Evolutionary conservation across 2,113 vertebrate genomes (phyloP), one percentile per base, ranked within the genome.

Genomic region (Elachura formosa): DNA sequence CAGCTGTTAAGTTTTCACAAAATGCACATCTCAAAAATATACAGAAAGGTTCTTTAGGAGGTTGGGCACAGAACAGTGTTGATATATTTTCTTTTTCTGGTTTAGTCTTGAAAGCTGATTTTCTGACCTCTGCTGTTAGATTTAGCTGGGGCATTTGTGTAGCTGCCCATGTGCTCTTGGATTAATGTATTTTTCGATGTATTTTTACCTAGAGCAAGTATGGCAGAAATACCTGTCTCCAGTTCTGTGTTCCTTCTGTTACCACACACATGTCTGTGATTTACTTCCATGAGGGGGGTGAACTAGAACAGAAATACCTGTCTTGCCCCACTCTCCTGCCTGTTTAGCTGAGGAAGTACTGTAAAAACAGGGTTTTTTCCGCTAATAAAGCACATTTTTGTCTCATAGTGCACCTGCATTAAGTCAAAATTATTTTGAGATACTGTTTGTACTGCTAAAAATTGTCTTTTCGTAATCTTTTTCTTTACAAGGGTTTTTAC

Each of bases 1-100:
- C 68, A 86, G 38, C 66, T 82, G 34, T 79, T 78, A 34, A 46
- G 18, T 89, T 93, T 75, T 63, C 43, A 62, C 84, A 51, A 54
- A 89, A 82, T 43, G 26, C 24, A 15, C 4, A 2, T 56, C 48
- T 93, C 33, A 48, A 34, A 52, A 79, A 68, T 10, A 6, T 25
- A 20, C 1, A 6, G 54, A 22, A 83, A 68, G 23, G 28, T 48
- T 36, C 10, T 56, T 63, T 22, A 45, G 49, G 31, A 72, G 62
- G 3, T 11, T 33, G 38, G 45, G 23, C 3, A 3, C 54, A 86
- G 54, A 75, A 33, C 9, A 41, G 0, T 6, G 2, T 13, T 45
- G 28, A 26, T 52, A 9, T 28, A 10, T 86, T 83, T 72, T 61
- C 17, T 93, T 61, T 54, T 34, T 3, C 31, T 51, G 20, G 17